A percentile compares a stretch with the other conserved stretches of the same genome.
Evolutionary conservation across 1,140 invertebrate genomes (phyloP).

Genomic region (Drosophila ogumai): DNA sequence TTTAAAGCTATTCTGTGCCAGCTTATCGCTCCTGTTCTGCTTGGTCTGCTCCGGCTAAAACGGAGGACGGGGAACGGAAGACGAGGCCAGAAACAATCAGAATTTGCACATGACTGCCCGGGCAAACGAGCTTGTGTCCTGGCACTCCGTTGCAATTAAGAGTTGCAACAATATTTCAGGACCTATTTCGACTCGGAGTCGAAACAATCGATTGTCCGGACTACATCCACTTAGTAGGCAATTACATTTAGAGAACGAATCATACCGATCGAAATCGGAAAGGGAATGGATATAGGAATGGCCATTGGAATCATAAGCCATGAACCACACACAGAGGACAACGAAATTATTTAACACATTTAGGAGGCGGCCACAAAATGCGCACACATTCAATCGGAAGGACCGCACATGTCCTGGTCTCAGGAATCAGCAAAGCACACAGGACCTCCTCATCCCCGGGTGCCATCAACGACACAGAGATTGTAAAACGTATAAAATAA

Average conservation of each 20-base stretch:
- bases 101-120: conserved; percentile 50
- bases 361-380: conserved; percentile 42
- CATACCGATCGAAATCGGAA: conserved; percentile 15
- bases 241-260: conserved; percentile 42
- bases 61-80: not conserved
- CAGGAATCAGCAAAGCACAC: conserved; percentile 2
- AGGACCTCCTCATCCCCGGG: not conserved
- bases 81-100: conserved; percentile 29
- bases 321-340: conserved; percentile 21
- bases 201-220: conserved; percentile 28
- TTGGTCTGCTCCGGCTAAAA: conserved; percentile 34
- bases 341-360: conserved; percentile 44
- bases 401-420: conserved; percentile 30
- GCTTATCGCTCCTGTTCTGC: conserved; percentile 49
- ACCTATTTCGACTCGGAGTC: conserved; percentile 17
- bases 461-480: conserved; percentile 53
- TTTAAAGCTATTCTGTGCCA: conserved; percentile 14
- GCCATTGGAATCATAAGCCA: conserved; percentile 29
- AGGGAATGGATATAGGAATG: not conserved
- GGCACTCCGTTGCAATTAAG: conserved; percentile 37
- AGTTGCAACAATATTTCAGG: conserved; percentile 42
- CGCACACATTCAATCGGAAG: conserved; percentile 57
- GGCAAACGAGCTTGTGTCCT: conserved; percentile 17
- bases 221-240: conserved; percentile 52
- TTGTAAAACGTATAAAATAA: conserved; percentile 72